Base-by-base conservation (phyloP, 2,113 vertebrate genomes). In the Tragelaphus scriptus region DNA sequence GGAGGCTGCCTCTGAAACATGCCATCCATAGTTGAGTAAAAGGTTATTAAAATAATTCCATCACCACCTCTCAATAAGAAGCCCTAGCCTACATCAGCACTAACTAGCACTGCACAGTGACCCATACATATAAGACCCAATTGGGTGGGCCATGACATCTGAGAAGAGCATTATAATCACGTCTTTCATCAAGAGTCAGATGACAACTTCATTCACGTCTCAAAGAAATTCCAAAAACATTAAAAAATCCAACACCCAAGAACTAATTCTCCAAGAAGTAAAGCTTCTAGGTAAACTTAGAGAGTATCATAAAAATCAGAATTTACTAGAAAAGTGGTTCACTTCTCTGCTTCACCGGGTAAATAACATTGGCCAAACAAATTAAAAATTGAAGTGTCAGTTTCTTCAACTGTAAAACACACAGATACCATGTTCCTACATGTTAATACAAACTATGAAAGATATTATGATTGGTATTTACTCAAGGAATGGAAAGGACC, bases 11-110 rank as follows among this genome's bases (percentile, higher is more conserved):
- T 95, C 40, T 58, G 53, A 93, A 91, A 85, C 14, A 93, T 94
- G 11, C 6, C 61, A 19, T 61, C 40, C 30, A 23, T 32, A 71
- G 56, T 10, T 79, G 49, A 80, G 36, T 63, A 90, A 87, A 81
- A 55, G 19, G 85, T 82, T 81, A 59, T 95, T 97, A 91, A 96
- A 94, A 88, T 93, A 88, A 89, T 82, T 95, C 16, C 1, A 80
- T 93, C 23, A 58, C 23, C 9, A 23, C 36, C 14, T 81, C 40
- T 85, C 53, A 55, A 23, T 1, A 55, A 68, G 13, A 28, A 21
- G 23, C 14, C 47, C 7, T 19, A 51, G 11, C 10, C 55, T 8
- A 85, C 44, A 26, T 7, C 6, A 47, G 44, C 75, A 90, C 21
- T 53, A 82, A 13, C 13, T 28, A 56, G 13, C 15, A 47, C 25